Base-by-base conservation (phyloP, 2,888 invertebrate genomes). In the Hirtodrosophila histrioides region DNA sequence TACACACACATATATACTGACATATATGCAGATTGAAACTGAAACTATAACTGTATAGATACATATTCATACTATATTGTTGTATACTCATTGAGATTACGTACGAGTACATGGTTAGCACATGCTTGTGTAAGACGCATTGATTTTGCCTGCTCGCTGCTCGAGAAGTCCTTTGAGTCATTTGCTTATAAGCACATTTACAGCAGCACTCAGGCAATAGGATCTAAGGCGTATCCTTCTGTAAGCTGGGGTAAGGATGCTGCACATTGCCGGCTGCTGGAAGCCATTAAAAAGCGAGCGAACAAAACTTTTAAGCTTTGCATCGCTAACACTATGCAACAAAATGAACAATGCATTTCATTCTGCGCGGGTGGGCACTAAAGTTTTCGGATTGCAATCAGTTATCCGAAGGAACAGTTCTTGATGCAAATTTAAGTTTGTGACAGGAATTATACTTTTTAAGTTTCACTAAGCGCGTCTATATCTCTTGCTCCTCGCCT, bases 141-240 rank as follows among this genome's bases (percentile, higher is more conserved):
- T 69, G 65, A 65, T 35, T 48, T 48, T 27, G 31, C 9, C n/a
- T 31, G n/a, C n/a, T n/a, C n/a, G n/a, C n/a, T 17, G 12, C 40
- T 54, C 23, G 17, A 36, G 29, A 49, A 37, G 24, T 27, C 36
- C 48, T 36, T 57, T 53, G 48, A 40, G 36, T 36, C 35, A 10
- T 31, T 46, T 46, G 33, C 58, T 60, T 40, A 27, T 71, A 76
- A 73, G 72, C 71, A 72, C 65, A 70, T 73, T 73, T 70, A 53
- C 39, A 55, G 41, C 53, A 45, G 41, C 53, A 45, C 55, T 56
- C 54, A 33, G 23, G 49, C 64, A 50, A 44, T 51, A 31, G 31
- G 31, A 31, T 31, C 4, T 31, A 8, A 31, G 7, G 31, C 44
- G 51, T n/a, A 31, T 44, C 43, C 23, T 9, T 24, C 3, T 37